Evolutionary conservation across 1,140 invertebrate genomes (phyloP), one percentile per base, ranked within the genome.

Genomic region (Brachionus paranguensis): DNA sequence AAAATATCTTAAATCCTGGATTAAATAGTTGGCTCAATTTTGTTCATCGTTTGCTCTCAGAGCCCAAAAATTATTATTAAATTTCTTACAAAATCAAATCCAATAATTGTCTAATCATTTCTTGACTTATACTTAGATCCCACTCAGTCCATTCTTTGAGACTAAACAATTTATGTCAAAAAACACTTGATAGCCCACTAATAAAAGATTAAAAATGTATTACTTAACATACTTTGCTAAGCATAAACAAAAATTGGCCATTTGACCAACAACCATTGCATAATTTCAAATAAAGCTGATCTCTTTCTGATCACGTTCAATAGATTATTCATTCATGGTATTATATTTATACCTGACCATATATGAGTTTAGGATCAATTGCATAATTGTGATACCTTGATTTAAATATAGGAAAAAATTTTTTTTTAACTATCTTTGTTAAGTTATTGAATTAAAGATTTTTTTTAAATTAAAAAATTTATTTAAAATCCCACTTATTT

Each of bases 41-140:
- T 43, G 33, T 72, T 68, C 27, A 68, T 68, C 33, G 5, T 68
- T 68, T 41, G 7, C 14, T 68, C 11, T 33, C 17, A 64, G 17
- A 33, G 6, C 33, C 43, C 14, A 20, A 43, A 37, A 72, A 72
- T 41, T 41, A 72, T 72, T 72, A 72, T 72, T 72, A 72, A 72
- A 72, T 72, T 72, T 72, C 68, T 72, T 72, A 41, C 17, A 45
- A 43, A 72, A 72, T 72, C 43, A 41, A 72, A 72, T 72, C 68
- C 20, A 41, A 43, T 43, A 72, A 43, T 72, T 43, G n/a, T 72
- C 33, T 33, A 60, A 60, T 60, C 53, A 20, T 60, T 60, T 8
- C 53, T 60, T 60, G 53, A 60, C 53, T 60, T 60, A 20, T 20
- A 60, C 53, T 60, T 60, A 60, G 20, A n/a, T 60, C 5, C 20